These are phyloP conservation scores for Oopsacas minuta DNA, from an alignment of 37 sponge, comb jelly and placozoan species.

Conservation along the genomic window DNA sequence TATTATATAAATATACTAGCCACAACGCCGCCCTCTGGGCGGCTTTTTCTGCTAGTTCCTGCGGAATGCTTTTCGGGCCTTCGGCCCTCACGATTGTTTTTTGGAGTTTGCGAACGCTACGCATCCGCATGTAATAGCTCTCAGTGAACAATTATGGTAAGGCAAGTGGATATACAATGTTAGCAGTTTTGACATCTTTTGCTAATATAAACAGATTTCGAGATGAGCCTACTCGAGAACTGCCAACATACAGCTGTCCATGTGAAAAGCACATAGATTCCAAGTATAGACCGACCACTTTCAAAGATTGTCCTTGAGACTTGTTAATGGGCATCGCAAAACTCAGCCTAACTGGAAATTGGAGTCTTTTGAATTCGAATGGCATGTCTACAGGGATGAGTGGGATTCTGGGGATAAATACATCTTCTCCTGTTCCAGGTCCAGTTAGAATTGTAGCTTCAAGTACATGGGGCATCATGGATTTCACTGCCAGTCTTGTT, in stretches of 20 bases:
- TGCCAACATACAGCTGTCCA: background rate
- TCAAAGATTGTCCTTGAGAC: background rate
- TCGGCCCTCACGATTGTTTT: too few species aligned
- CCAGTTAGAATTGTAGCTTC: background rate
- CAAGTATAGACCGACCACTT: background rate
- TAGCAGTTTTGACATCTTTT: background rate
- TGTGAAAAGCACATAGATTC: background rate
- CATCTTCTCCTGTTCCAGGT: background rate
- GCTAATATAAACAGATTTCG: background rate
- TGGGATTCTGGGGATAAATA: background rate
- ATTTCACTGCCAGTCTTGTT: background rate
- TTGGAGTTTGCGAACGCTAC: too few species aligned
- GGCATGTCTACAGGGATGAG: background rate
- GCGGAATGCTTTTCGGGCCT: too few species aligned
- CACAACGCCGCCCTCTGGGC: too few species aligned
- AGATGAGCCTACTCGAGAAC: background rate
- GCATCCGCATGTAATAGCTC: too few species aligned
- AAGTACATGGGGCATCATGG: background rate
- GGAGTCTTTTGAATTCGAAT: background rate
- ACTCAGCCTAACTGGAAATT: background rate
- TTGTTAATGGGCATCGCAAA: background rate
- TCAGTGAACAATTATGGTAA: too few species aligned
- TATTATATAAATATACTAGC: too few species aligned
- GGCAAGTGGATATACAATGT: constrained; percentile 18
- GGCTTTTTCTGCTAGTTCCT: too few species aligned